Evolutionary conservation across 2,797 vertebrate species (phyloP), one percentile per base, ranked within the genome.

Genomic region (Syngnathus rostellatus): DNA sequence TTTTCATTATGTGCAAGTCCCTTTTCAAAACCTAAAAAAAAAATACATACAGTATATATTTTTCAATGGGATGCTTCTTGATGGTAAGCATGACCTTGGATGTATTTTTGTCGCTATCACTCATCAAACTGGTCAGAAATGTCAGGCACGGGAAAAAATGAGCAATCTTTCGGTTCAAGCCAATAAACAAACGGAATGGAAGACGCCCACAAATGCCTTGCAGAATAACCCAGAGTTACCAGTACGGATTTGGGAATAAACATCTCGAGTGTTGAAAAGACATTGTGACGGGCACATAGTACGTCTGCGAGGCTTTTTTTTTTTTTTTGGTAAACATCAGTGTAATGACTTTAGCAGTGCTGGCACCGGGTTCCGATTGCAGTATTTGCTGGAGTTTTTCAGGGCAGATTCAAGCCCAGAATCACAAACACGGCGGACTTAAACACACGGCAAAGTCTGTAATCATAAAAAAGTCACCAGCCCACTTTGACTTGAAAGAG

Each of bases 401-500:
- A 79, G 72, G 69, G 75, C 79, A 79, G 71, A 73, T 71, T 83
- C 80, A 81, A 82, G 78, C 83, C 83, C 84, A 83, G 82, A 83
- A 86, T 86, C 84, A 83, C 85, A 85, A 86, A 87, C 67, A 78
- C 67, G 68, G 77, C 73, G 81, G 83, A 80, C 85, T 86, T 83
- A 88, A 86, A 89, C 80, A 85, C 81, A 88, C 83, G 84, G 81
- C 70, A 66, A 60, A 74, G 82, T 84, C 86, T 88, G 77, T 90
- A 88, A 90, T 90, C 85, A 88, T 82, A 51, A 63, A 71, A 73
- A 86, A 79, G 65, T 71, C 79, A 78, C 73, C 75, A 82, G 68
- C 85, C 87, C 85, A 85, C 85, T 87, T 85, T 76, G 86, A 87
- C 81, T 81, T 82, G 86, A 81, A 82, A 87, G 84, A 86, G 74